Base-by-base conservation (phyloP, 1,140 invertebrate species). In the Cydia fagiglandana region DNA sequence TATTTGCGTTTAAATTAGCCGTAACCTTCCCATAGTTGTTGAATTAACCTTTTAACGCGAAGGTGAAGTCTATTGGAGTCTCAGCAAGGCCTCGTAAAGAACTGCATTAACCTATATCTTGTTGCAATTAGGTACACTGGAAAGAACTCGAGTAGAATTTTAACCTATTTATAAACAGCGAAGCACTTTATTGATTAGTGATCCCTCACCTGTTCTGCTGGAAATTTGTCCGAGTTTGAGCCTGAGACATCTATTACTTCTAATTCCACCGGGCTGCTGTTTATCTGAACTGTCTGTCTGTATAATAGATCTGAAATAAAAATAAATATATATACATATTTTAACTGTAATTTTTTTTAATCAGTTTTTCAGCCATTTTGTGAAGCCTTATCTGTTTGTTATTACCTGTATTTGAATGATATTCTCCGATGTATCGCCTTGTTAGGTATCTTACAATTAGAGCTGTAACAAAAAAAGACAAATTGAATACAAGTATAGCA, bases 201-300 rank as follows among this genome's bases (percentile, higher is more conserved):
- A n/a, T n/a, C n/a, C n/a, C 45, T 88, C 86, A 93, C 91, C 89
- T 92, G 93, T 88, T 94, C 93, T 66, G 93, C 85, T 73, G 93
- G 93, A 81, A 93, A 94, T 81, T 87, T 91, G 88, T 94, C 94
- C 81, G 85, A 79, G 87, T 94, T 94, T 81, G 94, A 94, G 50
- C 94, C 95, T 53, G 95, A 96, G n/a, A 96, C 95, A 85, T 97
- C 96, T 56, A 97, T 95, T 56, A 97, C 96, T 93, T 96, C 96
- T 56, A 97, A 94, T 86, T 97, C 96, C 53, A 96, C 93, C 17
- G 94, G 93, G 38, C 94, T 94, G 78, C 96, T 95, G 83, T 96
- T 96, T 68, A 96, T 94, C 45, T 94, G 95, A 47, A 96, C 94
- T 24, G 94, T 95, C 84, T 96, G 96, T 83, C 94, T 93, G 85